These are phyloP conservation scores for Crotalus tigris DNA, from an alignment of 2,113 vertebrate genomes.

Conservation along the genomic window DNA sequence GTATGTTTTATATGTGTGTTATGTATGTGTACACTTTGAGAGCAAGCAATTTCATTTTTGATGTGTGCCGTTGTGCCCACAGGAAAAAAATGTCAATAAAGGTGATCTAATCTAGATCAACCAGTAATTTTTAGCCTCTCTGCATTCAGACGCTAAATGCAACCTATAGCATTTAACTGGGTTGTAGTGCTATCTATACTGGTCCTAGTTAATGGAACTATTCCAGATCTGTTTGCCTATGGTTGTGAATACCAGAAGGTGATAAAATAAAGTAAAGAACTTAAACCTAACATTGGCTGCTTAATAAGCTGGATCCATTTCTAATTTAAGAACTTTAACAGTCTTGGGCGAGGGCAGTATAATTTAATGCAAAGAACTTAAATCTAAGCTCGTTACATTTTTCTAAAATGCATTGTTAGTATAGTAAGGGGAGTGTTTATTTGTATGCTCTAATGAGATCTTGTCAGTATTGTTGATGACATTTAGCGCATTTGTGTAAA, in stretches of 20 bases:
- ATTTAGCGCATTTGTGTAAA: slow-evolving; percentile 37
- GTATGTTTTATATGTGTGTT: too few species aligned
- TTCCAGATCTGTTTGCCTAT: background rate
- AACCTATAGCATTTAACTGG: too few species aligned
- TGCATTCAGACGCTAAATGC: background rate
- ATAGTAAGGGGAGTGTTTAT: background rate
- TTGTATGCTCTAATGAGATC: background rate
- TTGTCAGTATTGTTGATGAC: slow-evolving; percentile 13
- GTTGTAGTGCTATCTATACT: background rate
- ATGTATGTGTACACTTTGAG: too few species aligned
- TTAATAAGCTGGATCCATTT: background rate
- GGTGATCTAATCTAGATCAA: background rate
- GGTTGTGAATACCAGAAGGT: background rate
- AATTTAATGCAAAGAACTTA: background rate
- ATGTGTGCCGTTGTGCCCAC: too few species aligned
- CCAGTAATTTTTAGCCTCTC: too few species aligned
- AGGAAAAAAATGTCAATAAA: too few species aligned
- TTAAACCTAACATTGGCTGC: background rate
- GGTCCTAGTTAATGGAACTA: background rate
- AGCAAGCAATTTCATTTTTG: too few species aligned
- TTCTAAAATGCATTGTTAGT: background rate
- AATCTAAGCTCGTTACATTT: background rate
- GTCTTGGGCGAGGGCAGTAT: background rate
- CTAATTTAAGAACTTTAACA: background rate
- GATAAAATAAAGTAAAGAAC: background rate